Conservation (phyloP, 2,113 vertebrate genomes). For the Oceanites oceanicus region DNA sequence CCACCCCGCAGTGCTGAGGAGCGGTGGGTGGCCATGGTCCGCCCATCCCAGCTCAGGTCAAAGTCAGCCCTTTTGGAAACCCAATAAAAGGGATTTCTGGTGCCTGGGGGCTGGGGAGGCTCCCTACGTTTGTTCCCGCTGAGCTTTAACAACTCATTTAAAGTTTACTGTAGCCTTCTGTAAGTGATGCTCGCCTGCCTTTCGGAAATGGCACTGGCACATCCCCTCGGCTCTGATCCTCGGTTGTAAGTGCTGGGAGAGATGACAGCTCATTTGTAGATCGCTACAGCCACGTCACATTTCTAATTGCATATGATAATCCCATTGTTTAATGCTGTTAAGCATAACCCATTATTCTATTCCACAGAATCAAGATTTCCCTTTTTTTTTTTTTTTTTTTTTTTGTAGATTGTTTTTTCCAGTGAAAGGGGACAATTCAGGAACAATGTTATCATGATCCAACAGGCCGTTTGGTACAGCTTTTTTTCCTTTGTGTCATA, state of each 20-base stretch:
- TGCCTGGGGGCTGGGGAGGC: background rate
- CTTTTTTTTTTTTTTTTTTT: background rate
- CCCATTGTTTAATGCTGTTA: background rate
- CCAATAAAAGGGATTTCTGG: background rate
- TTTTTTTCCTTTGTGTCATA: background rate
- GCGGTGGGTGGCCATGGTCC: background rate
- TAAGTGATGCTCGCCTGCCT: no score
- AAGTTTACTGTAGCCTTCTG: no score
- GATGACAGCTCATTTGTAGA: background rate
- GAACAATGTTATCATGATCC: constrained; percentile 3
- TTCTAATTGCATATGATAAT: background rate
- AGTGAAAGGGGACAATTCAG: background rate
- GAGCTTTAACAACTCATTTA: background rate
- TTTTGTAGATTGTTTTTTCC: background rate
- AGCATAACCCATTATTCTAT: background rate
- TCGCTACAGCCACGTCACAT: background rate
- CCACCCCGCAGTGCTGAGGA: background rate
- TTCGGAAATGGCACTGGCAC: no score
- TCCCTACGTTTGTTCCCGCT: background rate
- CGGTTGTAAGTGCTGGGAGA: background rate
- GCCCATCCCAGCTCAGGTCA: no score
- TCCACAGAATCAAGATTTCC: background rate
- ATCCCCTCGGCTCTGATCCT: background rate
- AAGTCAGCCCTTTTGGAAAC: background rate
- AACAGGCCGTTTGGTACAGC: background rate